Evolutionary conservation across 2,797 vertebrate genomes (phyloP).

Genomic region (Danio choprae): DNA sequence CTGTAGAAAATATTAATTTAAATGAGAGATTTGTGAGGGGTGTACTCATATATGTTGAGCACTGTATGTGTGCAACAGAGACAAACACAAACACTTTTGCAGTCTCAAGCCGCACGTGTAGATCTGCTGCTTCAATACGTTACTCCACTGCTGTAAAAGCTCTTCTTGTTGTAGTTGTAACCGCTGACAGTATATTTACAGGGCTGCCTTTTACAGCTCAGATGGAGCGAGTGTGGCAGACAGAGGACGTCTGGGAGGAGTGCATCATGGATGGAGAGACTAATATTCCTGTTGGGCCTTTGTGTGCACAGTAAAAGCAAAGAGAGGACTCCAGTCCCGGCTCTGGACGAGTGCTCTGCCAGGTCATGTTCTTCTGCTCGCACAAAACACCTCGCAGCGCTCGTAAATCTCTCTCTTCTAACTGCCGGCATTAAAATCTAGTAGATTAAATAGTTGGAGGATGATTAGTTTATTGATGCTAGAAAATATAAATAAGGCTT

Average conservation of each 20-base stretch:
- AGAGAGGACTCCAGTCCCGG: conserved; percentile 49
- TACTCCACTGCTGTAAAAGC: conserved; percentile 17
- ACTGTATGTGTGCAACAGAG: no score
- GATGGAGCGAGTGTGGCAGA: conserved; percentile 5
- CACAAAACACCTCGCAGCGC: conserved; percentile 72
- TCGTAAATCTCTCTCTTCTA: conserved; percentile 72
- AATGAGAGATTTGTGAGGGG: no score
- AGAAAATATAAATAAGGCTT: conserved; percentile 65
- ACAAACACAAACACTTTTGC: background rate
- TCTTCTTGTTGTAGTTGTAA: conserved; percentile 34
- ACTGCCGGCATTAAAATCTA: conserved; percentile 74
- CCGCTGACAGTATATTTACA: conserved; percentile 7
- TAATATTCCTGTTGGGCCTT: conserved; percentile 43
- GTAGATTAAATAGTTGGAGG: conserved; percentile 72
- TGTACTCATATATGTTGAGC: no score
- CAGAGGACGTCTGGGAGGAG: conserved; percentile 21
- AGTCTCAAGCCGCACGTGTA: background rate
- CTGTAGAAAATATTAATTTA: no score
- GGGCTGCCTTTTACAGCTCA: conserved; percentile 23
- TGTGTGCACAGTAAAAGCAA: conserved; percentile 46
- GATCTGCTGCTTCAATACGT: background rate
- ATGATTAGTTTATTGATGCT: conserved; percentile 69
- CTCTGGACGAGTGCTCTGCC: conserved; percentile 57
- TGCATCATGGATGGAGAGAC: conserved; percentile 27
- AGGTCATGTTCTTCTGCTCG: conserved; percentile 72